These are phyloP conservation scores for Tupiocoris notatus DNA, from an alignment of 2,888 invertebrate species.

Conservation along the genomic window DNA sequence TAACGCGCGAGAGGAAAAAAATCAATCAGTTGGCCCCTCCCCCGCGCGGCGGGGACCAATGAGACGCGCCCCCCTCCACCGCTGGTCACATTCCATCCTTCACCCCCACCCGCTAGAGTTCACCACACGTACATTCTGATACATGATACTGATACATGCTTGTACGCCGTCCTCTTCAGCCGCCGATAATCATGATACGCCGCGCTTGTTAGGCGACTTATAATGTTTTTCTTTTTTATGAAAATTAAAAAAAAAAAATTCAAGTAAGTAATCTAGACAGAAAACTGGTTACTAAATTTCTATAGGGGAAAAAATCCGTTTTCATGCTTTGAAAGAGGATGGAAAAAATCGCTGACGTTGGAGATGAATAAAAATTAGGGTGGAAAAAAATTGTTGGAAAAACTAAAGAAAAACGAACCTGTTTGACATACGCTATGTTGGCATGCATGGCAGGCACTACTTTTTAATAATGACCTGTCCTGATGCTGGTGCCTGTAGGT, in stretches of 20 bases:
- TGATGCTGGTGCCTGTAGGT: constrained; percentile 91
- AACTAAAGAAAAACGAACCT: constrained; percentile 45
- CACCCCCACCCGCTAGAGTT: not conserved
- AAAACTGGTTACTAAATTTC: too few species aligned
- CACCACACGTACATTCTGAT: not conserved
- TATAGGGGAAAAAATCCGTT: too few species aligned
- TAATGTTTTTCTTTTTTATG: too few species aligned
- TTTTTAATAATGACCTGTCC: constrained; percentile 71
- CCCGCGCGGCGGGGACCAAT: constrained; percentile 45
- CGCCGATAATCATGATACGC: not conserved
- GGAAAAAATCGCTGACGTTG: too few species aligned
- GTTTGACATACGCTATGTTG: constrained; percentile 47
- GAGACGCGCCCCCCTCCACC: constrained; percentile 29
- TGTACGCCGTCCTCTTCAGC: not conserved
- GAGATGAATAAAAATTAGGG: too few species aligned
- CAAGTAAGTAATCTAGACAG: too few species aligned
- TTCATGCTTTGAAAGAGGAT: too few species aligned
- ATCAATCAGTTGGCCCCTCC: constrained; percentile 45
- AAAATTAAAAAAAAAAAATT: too few species aligned
- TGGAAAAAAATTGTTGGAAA: not conserved
- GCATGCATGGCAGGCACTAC: constrained; percentile 47
- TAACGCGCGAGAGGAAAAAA: constrained; percentile 36
- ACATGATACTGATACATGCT: not conserved
- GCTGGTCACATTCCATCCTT: not conserved
- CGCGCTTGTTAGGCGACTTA: too few species aligned